Evolutionary conservation across 2,888 invertebrate genomes (phyloP).

Genomic region (Synergus japonicus): DNA sequence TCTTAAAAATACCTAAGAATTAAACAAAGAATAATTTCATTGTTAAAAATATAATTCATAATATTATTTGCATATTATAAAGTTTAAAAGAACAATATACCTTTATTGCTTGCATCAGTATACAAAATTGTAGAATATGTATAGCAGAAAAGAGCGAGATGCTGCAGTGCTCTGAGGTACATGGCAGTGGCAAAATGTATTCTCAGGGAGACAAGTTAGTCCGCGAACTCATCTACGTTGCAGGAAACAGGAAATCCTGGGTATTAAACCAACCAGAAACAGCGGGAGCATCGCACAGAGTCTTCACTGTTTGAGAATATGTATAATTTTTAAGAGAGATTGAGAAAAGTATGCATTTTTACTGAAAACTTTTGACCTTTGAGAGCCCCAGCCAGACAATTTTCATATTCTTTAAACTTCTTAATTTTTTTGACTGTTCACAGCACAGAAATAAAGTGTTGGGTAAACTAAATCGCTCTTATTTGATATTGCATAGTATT

Average conservation of each 20-base stretch:
- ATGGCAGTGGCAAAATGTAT: slow-evolving; percentile 37
- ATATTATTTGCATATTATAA: too few relatives aligned
- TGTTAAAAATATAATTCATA: too few relatives aligned
- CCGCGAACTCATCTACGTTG: slow-evolving; percentile 57
- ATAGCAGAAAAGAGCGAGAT: background rate
- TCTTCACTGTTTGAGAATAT: slow-evolving; percentile 64
- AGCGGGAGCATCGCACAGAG: slow-evolving; percentile 60
- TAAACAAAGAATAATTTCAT: too few relatives aligned
- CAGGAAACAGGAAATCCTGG: slow-evolving; percentile 74
- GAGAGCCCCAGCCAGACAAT: background rate
- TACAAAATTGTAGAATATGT: too few relatives aligned
- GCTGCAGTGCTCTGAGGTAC: slow-evolving; percentile 44
- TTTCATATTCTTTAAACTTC: background rate
- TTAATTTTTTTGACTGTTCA: background rate
- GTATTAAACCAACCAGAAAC: slow-evolving; percentile 71
- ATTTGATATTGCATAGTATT: too few relatives aligned
- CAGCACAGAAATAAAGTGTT: too few relatives aligned
- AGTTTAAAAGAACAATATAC: too few relatives aligned
- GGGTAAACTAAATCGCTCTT: too few relatives aligned
- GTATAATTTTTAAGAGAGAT: slow-evolving; percentile 18
- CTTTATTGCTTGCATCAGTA: too few relatives aligned
- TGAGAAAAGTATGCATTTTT: background rate
- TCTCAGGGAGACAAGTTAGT: slow-evolving; percentile 44
- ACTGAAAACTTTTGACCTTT: slow-evolving; percentile 5
- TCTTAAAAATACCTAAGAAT: too few relatives aligned